phyloP scores from a whole-genome alignment of 2,797 vertebrate genomes.

The Erpetoichthys calabaricus region DNA sequence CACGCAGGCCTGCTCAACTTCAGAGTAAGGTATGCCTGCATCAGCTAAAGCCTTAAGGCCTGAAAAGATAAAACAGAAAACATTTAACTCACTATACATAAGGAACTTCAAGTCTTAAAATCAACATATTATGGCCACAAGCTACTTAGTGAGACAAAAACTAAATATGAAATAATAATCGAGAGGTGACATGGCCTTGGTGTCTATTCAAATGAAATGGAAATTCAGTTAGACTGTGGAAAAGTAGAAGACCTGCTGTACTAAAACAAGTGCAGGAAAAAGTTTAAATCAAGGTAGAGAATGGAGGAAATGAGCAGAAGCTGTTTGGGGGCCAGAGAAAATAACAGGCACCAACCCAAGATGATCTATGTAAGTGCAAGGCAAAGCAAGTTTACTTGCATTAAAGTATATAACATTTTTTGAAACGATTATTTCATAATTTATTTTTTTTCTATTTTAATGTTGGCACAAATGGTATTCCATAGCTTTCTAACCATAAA shows the following conservation, averaged over 20 bases:
- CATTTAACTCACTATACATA: background rate
- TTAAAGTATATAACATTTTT: background rate
- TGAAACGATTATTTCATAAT: constrained; percentile 8
- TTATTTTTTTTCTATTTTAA: background rate
- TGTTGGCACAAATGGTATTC: background rate
- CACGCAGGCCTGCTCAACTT: constrained; percentile 77
- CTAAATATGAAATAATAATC: background rate
- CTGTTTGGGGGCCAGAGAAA: no score
- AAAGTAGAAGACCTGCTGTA: no score
- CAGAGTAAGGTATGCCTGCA: constrained; percentile 72
- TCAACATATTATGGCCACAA: no score
- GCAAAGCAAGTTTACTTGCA: no score
- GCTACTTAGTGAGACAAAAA: background rate
- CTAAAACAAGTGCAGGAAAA: no score
- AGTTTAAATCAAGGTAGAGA: no score
- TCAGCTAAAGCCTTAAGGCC: constrained; percentile 75
- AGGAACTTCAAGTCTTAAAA: background rate
- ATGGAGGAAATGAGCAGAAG: no score
- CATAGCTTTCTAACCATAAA: background rate
- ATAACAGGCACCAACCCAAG: no score
- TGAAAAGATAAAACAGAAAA: constrained; percentile 24
- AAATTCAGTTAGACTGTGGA: no score
- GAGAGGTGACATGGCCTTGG: background rate
- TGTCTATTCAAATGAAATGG: no score
- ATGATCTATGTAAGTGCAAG: no score